phyloP scores from a whole-genome alignment of 2,888 invertebrate genomes.

The Meandrusa payeni region DNA sequence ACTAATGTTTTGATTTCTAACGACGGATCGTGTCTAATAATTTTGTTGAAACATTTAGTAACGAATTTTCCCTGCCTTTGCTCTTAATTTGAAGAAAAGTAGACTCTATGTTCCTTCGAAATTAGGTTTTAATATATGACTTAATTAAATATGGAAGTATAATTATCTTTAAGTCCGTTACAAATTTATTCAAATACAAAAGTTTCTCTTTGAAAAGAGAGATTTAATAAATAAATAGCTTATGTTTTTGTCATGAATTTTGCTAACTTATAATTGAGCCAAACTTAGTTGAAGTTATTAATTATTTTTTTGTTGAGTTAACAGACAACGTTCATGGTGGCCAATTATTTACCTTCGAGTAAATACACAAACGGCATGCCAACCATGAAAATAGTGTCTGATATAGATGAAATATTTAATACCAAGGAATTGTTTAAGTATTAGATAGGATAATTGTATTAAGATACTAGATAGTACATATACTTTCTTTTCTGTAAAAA shows the following conservation, averaged over 20 bases:
- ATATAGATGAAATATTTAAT: too few relatives aligned
- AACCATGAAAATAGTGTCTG: too few relatives aligned
- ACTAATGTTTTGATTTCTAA: slow-evolving; percentile 72
- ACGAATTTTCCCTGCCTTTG: not conserved
- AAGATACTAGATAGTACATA: too few relatives aligned
- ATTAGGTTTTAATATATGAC: slow-evolving; percentile 27
- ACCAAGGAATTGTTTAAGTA: too few relatives aligned
- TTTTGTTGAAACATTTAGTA: slow-evolving; percentile 47
- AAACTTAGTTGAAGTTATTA: too few relatives aligned
- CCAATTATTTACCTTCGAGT: too few relatives aligned
- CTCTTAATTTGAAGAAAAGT: not conserved
- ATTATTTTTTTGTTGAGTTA: too few relatives aligned
- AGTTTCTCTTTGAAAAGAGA: slow-evolving; percentile 42
- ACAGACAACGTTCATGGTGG: too few relatives aligned
- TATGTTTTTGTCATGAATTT: slow-evolving; percentile 38
- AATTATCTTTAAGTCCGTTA: slow-evolving; percentile 40
- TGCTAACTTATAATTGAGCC: slow-evolving; percentile 19
- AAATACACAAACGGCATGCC: too few relatives aligned
- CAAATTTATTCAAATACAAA: slow-evolving; percentile 51
- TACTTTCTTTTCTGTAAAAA: too few relatives aligned
- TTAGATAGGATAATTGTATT: too few relatives aligned
- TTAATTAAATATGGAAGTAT: slow-evolving; percentile 23
- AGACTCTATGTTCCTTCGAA: slow-evolving; percentile 7
- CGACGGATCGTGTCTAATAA: slow-evolving; percentile 69
- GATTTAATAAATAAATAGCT: slow-evolving; percentile 47